phyloP scores from a whole-genome alignment of 2,888 invertebrate species.

The Melolontha melolontha region DNA sequence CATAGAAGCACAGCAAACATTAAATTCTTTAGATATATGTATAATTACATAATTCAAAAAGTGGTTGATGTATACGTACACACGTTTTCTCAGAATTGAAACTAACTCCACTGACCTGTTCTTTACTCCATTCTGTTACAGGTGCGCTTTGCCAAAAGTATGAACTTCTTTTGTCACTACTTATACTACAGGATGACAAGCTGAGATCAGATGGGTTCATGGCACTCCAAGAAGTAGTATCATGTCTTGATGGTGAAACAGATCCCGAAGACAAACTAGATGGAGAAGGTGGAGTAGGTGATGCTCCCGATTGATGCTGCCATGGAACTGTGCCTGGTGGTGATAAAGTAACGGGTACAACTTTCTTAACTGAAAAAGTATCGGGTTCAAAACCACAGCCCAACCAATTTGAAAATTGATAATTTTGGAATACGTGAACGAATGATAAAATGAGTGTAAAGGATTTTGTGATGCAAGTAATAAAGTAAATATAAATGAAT shows the following conservation, averaged over 20 bases:
- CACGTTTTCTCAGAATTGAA: no score
- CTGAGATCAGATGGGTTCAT: slow-evolving; percentile 70
- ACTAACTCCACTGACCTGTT: slow-evolving; percentile 69
- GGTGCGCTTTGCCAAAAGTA: slow-evolving; percentile 79
- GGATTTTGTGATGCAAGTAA: neutral
- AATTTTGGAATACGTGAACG: slow-evolving; percentile 8
- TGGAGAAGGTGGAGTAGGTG: slow-evolving; percentile 73
- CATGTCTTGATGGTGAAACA: slow-evolving; percentile 67
- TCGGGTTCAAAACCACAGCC: slow-evolving; percentile 39
- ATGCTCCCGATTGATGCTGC: slow-evolving; percentile 66
- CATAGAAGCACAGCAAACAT: no score
- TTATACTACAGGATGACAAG: slow-evolving; percentile 73
- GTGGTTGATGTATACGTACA: no score
- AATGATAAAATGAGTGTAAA: slow-evolving; percentile 6
- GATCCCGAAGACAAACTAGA: slow-evolving; percentile 75
- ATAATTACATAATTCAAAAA: no score
- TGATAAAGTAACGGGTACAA: slow-evolving; percentile 73
- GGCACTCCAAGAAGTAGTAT: slow-evolving; percentile 62
- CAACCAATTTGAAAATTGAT: slow-evolving; percentile 29
- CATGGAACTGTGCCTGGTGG: slow-evolving; percentile 75
- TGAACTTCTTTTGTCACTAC: slow-evolving; percentile 72
- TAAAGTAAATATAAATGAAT: no score
- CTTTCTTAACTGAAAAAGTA: slow-evolving; percentile 72
- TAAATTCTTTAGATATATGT: no score
- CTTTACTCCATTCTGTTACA: slow-evolving; percentile 82